Evolutionary conservation across 2,888 invertebrate genomes (phyloP), one percentile per base, ranked within the genome.

Genomic region (Tenthredo scrophulariae): DNA sequence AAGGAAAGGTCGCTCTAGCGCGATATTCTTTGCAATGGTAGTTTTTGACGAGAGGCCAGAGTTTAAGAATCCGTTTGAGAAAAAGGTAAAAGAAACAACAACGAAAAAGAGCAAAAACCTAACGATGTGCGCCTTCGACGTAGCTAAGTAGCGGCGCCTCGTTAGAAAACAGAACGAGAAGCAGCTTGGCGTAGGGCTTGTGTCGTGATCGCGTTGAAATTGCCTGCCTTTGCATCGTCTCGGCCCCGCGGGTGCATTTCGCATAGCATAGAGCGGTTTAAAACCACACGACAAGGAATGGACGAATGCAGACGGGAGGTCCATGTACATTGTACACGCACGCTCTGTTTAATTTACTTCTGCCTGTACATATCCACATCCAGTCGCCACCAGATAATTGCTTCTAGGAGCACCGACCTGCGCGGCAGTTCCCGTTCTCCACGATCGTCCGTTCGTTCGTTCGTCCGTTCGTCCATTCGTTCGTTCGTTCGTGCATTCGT

Each of bases 401-500:
- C 80, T 80, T 80, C 62, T 80, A 80, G 80, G 80, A 80, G 80
- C 62, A 80, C 80, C 80, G 80, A 80, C 80, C 80, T 80, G 80
- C 62, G 18, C 80, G 37, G 80, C 40, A 40, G 80, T 80, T 62
- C 58, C 58, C 80, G 80, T 62, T 62, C 80, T 62, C 80, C 80
- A 22, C 37, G 62, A 29, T 50, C 40, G 40, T 40, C 40, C 72
- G 43, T 43, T 40, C 72, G 72, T 72, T n/a, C 37, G 40, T 43
- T 43, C 40, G 40, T 43, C 2, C 40, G 72, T 37, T 72, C 70
- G 70, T 72, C 13, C 43, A 18, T 54, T 29, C 29, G 50, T 77
- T 33, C 77, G 33, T 77, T 62, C 80, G 80, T 37, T 62, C 80
- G 79, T 80, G 62, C 62, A 62, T 80, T 80, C 80, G 80, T 80